These are phyloP conservation scores for Megaustenia siamemsis DNA, from an alignment of 2,888 invertebrate species.

Conservation along the genomic window DNA sequence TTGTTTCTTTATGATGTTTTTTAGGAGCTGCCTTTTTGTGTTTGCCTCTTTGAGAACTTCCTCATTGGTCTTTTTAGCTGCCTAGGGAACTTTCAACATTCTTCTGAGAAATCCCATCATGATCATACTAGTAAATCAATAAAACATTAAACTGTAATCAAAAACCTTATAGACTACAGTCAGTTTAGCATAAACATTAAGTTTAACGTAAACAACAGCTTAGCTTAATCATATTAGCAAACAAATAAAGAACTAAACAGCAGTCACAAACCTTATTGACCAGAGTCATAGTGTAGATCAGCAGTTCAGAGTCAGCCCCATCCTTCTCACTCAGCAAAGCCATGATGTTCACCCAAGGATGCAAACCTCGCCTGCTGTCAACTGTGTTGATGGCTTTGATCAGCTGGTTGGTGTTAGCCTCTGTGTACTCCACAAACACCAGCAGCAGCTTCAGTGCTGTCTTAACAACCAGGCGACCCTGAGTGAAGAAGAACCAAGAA, in stretches of 20 bases:
- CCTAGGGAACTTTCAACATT: no score
- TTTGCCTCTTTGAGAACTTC: no score
- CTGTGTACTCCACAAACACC: slow-evolving; percentile 98
- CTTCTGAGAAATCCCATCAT: no score
- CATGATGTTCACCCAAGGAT: slow-evolving; percentile 89
- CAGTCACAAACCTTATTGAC: slow-evolving; percentile 87
- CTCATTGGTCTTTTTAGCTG: no score
- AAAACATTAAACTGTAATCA: no score
- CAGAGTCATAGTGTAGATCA: slow-evolving; percentile 96
- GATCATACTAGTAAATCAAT: no score
- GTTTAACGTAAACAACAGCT: no score
- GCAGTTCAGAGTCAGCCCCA: slow-evolving; percentile 95
- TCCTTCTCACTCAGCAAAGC: slow-evolving; percentile 92
- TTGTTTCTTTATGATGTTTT: no score
- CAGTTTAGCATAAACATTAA: no score
- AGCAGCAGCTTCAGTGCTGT: slow-evolving; percentile 96
- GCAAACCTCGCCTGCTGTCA: slow-evolving; percentile 77
- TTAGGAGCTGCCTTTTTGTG: no score
- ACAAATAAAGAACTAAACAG: neutral
- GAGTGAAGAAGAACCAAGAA: slow-evolving; percentile 59
- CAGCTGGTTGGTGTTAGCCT: slow-evolving; percentile 93
- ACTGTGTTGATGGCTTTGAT: slow-evolving; percentile 93
- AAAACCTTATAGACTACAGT: no score
- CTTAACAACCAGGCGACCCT: slow-evolving; percentile 97
- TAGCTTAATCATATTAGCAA: no score